Conservation (phyloP, 2,797 vertebrate genomes). For the Anguilla pacifica region DNA sequence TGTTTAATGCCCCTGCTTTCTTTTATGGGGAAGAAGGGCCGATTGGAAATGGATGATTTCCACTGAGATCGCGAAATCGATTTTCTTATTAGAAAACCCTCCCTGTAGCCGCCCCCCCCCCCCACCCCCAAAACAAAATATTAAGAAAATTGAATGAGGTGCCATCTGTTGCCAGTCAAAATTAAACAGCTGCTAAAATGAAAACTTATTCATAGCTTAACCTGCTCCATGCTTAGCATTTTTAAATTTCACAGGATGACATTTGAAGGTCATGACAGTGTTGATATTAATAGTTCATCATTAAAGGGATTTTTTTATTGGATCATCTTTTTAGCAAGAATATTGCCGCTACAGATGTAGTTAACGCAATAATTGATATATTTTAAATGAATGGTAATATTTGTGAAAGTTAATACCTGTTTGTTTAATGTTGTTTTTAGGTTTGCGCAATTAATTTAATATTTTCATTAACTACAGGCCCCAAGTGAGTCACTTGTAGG, state of each 20-base stretch:
- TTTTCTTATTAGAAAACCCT: neutral
- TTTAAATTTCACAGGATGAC: neutral
- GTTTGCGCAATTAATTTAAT: neutral
- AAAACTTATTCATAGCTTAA: slow-evolving; percentile 25
- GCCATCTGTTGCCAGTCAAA: slow-evolving; percentile 27
- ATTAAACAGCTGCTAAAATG: slow-evolving; percentile 27
- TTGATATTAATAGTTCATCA: slow-evolving; percentile 8
- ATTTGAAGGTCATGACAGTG: slow-evolving; percentile 16
- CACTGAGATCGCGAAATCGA: slow-evolving; percentile 20
- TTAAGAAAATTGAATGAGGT: slow-evolving; percentile 18
- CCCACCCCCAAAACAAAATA: slow-evolving; percentile 25
- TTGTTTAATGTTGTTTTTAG: neutral
- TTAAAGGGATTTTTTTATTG: slow-evolving; percentile 25
- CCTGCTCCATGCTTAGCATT: slow-evolving; percentile 6
- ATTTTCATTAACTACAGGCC: neutral
- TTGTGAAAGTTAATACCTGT: neutral
- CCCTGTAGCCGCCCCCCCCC: neutral
- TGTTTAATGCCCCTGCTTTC: slow-evolving; percentile 36
- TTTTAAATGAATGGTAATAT: neutral
- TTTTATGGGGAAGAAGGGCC: slow-evolving; percentile 24
- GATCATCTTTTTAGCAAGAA: slow-evolving; percentile 2
- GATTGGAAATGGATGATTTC: slow-evolving; percentile 27
- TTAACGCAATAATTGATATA: slow-evolving; percentile 4
- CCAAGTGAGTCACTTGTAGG: neutral
- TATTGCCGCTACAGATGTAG: slow-evolving; percentile 3